Conservation (phyloP, 2,797 vertebrate genomes). For the Rachycentron canadum region DNA sequence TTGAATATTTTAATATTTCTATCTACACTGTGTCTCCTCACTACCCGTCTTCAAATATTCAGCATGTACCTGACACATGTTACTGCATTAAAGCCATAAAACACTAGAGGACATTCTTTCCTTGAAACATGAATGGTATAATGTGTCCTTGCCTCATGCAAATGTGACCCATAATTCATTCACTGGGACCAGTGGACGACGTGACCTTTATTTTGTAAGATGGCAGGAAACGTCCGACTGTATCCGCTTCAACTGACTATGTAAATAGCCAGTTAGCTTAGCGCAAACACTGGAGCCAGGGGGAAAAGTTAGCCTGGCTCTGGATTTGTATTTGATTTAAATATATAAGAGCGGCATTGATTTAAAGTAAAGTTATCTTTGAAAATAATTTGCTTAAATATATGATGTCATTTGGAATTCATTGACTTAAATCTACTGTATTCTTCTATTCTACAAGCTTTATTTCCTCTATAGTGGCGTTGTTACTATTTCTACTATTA, state of each 20-base stretch:
- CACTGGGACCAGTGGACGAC: not conserved
- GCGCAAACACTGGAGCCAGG: no score
- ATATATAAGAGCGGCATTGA: no score
- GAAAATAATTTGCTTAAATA: not conserved
- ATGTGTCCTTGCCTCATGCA: constrained; percentile 38
- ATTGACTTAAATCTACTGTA: not conserved
- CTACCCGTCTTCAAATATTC: not conserved
- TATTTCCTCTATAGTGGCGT: not conserved
- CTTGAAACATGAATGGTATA: constrained; percentile 13
- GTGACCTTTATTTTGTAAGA: constrained; percentile 34
- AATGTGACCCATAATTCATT: constrained; percentile 42
- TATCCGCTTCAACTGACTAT: constrained; percentile 4
- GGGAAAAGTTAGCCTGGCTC: no score
- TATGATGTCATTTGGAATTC: not conserved
- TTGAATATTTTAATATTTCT: not conserved
- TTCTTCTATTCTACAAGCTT: not conserved
- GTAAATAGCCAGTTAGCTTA: no score
- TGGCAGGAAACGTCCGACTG: constrained; percentile 10
- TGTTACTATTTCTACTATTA: not conserved
- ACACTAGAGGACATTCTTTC: not conserved
- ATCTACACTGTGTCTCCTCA: not conserved
- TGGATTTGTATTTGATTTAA: no score
- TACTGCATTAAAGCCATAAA: constrained; percentile 2
- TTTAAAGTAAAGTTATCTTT: no score
- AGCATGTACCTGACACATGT: not conserved